These are phyloP conservation scores for Oostethus manadensis DNA, from an alignment of 2,113 vertebrate genomes.

Conservation along the genomic window DNA sequence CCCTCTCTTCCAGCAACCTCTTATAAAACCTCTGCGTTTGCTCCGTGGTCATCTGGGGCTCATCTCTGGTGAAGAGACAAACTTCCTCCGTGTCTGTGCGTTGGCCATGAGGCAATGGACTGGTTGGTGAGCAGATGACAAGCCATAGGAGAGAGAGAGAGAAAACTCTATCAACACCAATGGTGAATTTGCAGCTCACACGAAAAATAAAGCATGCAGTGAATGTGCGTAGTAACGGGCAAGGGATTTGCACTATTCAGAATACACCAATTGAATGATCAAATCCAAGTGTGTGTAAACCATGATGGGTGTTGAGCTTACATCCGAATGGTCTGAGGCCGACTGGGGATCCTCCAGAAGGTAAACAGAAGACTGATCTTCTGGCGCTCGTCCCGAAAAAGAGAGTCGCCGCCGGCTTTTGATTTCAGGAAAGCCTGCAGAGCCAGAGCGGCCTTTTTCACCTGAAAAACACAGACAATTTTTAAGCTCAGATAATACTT, in stretches of 20 bases:
- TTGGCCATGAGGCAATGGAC: slow-evolving; percentile 79
- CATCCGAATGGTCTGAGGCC: slow-evolving; percentile 75
- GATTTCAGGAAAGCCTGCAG: slow-evolving; percentile 73
- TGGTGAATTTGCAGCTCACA: not conserved
- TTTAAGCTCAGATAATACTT: not conserved
- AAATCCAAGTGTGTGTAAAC: not conserved
- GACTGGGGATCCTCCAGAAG: slow-evolving; percentile 83
- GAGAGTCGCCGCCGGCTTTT: slow-evolving; percentile 34
- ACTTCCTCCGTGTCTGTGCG: slow-evolving; percentile 75
- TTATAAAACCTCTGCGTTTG: slow-evolving; percentile 84
- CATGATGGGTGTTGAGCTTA: slow-evolving; percentile 53
- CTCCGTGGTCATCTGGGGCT: slow-evolving; percentile 79
- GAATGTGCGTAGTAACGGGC: not conserved
- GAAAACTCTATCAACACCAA: not conserved
- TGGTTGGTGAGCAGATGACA: slow-evolving; percentile 58
- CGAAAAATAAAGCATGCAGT: not conserved
- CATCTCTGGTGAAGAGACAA: slow-evolving; percentile 90
- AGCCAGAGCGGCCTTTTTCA: slow-evolving; percentile 80
- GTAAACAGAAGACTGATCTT: slow-evolving; percentile 78
- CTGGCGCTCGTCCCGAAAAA: slow-evolving; percentile 74
- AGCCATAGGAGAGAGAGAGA: no score
- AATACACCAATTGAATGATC: not conserved
- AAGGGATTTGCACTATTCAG: not conserved
- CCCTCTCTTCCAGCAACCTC: slow-evolving; percentile 75
- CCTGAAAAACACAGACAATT: slow-evolving; percentile 58